Evolutionary conservation across 2,113 vertebrate species (phyloP).

Genomic region (Laticauda laticaudata): DNA sequence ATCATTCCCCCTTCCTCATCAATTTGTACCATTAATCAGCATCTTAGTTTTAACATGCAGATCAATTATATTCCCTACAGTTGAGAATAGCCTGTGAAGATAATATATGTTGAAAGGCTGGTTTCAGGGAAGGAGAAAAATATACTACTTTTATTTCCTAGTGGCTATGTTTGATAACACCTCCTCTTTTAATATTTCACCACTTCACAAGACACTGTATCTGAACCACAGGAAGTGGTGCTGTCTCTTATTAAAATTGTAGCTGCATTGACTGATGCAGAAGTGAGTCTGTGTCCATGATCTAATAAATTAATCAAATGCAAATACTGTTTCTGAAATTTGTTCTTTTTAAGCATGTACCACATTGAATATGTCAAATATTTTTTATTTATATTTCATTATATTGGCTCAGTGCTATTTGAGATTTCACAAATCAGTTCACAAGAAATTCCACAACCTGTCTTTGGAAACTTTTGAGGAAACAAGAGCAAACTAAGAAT

Average conservation of each 20-base stretch:
- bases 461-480: not conserved
- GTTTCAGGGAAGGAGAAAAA: not conserved
- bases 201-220: conserved; percentile 21
- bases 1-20: not conserved
- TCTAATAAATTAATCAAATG: conserved; percentile 38
- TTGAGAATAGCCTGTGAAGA: not conserved
- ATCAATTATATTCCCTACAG: not conserved
- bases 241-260: conserved; percentile 28
- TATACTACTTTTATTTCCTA: not conserved
- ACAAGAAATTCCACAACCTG: not conserved
- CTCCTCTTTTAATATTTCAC: conserved; percentile 19
- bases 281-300: conserved; percentile 22
- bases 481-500: not conserved
- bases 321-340: not conserved
- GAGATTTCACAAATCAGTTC: not conserved
- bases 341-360: not conserved
- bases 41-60: not conserved
- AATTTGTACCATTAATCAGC: not conserved
- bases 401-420: not conserved
- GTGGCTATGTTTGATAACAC: not conserved
- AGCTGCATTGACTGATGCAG: conserved; percentile 15
- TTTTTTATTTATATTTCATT: not conserved
- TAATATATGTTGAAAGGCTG: not conserved
- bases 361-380: not conserved
- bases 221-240: conserved; percentile 15